Base-by-base conservation (phyloP, 2,888 invertebrate genomes). In the Dioctria linearis region DNA sequence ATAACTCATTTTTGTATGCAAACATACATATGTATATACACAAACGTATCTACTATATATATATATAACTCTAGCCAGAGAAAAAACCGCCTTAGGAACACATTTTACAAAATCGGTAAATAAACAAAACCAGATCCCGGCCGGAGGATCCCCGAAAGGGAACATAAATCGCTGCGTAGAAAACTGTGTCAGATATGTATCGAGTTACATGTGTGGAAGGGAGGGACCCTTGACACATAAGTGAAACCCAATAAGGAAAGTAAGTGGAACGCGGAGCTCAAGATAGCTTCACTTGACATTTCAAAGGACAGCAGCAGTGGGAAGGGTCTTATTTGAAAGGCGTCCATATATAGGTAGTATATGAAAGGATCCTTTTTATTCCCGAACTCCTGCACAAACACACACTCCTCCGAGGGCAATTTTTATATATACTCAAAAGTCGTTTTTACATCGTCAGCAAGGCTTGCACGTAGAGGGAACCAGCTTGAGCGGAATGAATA, bases 201-300 rank as follows among this genome's bases (percentile, higher is more conserved):
- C 73, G 59, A 40, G 57, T 43, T 73, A 37, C 73, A 40, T 25
- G 2, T 43, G 73, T n/a, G 73, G 59, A 42, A 51, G 61, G 73
- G 73, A 73, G 73, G 73, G 51, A 73, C 73, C 73, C 73, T 73
- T 73, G 73, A 73, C 73, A 73, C 59, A 73, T 73, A 73, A 73
- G 73, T 73, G 73, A 73, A 73, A 73, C 73, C 73, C 73, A 73
- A 73, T 73, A 73, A 73, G 59, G 73, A 51, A 73, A 59, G 73
- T 57, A 73, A 73, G 73, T 73, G 59, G 57, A 43, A 73, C 73
- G n/a, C 59, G 69, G 40, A 39, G 57, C 54, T 57, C 57, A 59
- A 57, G 59, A 57, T 39, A 57, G 57, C 73, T n/a, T 73, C 57
- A 73, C 40, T 73, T 73, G 54, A 43, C 57, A 57, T 57, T 57